phyloP scores from a whole-genome alignment of 2,888 invertebrate genomes.

The Axea sp. region DNA sequence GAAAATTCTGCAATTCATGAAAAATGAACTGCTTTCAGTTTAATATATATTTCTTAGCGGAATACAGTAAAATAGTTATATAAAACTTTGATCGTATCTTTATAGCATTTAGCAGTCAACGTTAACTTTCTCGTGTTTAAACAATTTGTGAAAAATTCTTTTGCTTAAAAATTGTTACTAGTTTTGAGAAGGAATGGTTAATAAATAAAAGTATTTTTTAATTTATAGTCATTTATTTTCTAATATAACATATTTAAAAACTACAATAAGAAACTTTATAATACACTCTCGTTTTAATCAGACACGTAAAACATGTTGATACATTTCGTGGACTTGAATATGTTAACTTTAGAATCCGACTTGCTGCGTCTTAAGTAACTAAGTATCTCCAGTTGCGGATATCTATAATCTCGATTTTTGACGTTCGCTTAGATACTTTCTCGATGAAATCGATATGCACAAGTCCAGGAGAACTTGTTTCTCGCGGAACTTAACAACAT shows the following conservation, averaged over 20 bases:
- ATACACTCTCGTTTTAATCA: slow-evolving; percentile 1
- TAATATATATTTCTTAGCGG: slow-evolving; percentile 23
- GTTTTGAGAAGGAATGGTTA: not conserved
- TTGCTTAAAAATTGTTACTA: no score
- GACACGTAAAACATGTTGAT: not conserved
- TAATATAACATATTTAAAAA: slow-evolving; percentile 17
- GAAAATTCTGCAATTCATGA: no score
- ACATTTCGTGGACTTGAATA: slow-evolving; percentile 4
- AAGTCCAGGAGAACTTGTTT: slow-evolving; percentile 56
- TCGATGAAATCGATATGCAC: slow-evolving; percentile 67
- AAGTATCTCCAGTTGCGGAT: slow-evolving; percentile 57
- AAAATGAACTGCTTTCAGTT: no score
- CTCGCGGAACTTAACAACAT: slow-evolving; percentile 43
- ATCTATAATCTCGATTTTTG: slow-evolving; percentile 59
- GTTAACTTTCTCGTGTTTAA: slow-evolving; percentile 47
- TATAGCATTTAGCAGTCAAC: slow-evolving; percentile 20
- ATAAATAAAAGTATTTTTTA: slow-evolving; percentile 9
- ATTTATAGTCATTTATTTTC: slow-evolving; percentile 30
- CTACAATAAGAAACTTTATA: slow-evolving; percentile 25
- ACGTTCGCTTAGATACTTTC: slow-evolving; percentile 62
- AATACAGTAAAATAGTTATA: slow-evolving; percentile 31
- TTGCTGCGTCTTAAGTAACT: slow-evolving; percentile 56
- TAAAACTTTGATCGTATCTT: slow-evolving; percentile 26
- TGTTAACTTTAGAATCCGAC: slow-evolving; percentile 32
- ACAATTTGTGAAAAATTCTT: no score